A percentile compares a stretch with the other conserved stretches of the same genome.
These are phyloP conservation scores for Cebidichthys violaceus DNA, from an alignment of 2,113 vertebrate genomes.

Conservation along the genomic window DNA sequence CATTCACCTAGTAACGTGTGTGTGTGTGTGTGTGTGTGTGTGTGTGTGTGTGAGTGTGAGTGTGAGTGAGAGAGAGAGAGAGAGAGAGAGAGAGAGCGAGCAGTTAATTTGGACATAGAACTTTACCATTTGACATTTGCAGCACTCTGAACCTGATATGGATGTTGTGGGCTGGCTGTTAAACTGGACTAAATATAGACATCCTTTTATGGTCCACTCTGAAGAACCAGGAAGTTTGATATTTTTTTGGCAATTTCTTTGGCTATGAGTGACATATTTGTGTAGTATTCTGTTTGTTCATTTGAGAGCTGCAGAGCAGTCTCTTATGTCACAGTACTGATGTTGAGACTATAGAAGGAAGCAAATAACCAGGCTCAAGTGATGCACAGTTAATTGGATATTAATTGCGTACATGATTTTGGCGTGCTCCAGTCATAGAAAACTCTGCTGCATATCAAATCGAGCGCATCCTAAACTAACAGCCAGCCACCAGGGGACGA, in stretches of 20 bases:
- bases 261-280: neutral
- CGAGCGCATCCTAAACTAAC: too few relatives aligned
- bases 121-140: slow-evolving; percentile 73
- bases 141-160: slow-evolving; percentile 57
- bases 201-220: neutral
- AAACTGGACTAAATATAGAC: slow-evolving; percentile 59
- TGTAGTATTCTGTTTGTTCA: slow-evolving; percentile 4
- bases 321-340: neutral
- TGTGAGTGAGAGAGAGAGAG: too few relatives aligned
- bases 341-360: neutral
- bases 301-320: neutral
- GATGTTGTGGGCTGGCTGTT: slow-evolving; percentile 21
- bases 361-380: neutral
- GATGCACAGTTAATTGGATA: too few relatives aligned
- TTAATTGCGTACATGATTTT: too few relatives aligned
- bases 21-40: neutral
- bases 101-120: too few relatives aligned
- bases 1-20: too few relatives aligned
- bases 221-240: neutral
- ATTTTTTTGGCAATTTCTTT: neutral
- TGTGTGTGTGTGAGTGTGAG: too few relatives aligned
- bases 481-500: too few relatives aligned
- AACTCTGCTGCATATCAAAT: too few relatives aligned
- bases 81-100: too few relatives aligned
- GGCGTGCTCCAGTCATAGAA: neutral